Percentiles rank a stretch among this genome's conserved stretches.
These are phyloP conservation scores for Hylia prasina DNA, from an alignment of 2,113 vertebrate species.

Conservation along the genomic window DNA sequence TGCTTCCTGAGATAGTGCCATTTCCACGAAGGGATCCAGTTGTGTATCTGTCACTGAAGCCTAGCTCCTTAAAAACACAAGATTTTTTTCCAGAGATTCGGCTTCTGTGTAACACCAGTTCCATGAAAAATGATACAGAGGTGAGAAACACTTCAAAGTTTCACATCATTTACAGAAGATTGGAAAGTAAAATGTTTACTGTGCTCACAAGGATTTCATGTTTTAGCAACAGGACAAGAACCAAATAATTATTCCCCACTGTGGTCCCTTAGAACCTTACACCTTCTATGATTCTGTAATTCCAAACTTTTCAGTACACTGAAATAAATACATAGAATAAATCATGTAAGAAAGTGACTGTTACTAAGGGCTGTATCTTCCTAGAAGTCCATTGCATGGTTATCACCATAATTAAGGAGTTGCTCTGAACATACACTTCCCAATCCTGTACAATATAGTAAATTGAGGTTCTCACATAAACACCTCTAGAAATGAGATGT, in stretches of 20 bases:
- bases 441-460: not conserved
- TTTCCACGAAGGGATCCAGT: not conserved
- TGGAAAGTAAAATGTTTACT: not conserved
- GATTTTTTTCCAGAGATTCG: constrained; percentile 55
- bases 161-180: not conserved
- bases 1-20: constrained; percentile 52
- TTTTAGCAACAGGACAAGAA: not conserved
- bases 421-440: not conserved
- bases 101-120: not conserved
- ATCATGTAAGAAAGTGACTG: not conserved
- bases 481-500: not conserved
- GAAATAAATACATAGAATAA: not conserved
- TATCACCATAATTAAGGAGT: not conserved
- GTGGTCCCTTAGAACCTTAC: not conserved
- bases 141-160: constrained; percentile 20
- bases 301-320: not conserved
- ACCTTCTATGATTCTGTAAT: not conserved
- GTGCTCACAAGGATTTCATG: not conserved
- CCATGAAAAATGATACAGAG: not conserved
- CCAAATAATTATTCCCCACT: not conserved
- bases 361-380: not conserved
- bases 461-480: not conserved
- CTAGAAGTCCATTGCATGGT: not conserved
- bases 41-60: constrained; percentile 12
- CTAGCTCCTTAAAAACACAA: not conserved